Base-by-base conservation (phyloP, 2,888 invertebrate species). In the Pecten maximus region DNA sequence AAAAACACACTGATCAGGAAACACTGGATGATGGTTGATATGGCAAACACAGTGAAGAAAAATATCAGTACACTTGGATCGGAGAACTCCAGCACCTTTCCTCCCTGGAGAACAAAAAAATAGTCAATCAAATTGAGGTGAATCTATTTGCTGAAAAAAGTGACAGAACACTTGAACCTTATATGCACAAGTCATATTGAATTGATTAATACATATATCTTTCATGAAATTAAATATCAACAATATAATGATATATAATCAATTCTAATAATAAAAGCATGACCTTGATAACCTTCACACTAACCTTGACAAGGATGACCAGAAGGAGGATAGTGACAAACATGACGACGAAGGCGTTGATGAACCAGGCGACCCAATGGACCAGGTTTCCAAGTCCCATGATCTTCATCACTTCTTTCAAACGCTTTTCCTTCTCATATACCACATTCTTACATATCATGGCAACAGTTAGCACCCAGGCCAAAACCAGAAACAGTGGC, bases 21-120 rank as follows among this genome's bases (percentile, higher is more conserved):
- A 92, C 96, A 96, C 93, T 95, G 95, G 86, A 95, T 96, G 91
- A 97, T 97, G 50, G 97, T 97, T 12, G 97, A 96, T 10, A 97
- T 94, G 1, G 97, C 95, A 95, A 97, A 97, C 40, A 97, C 96
- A 35, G 98, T 94, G 88, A 98, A 97, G 94, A 98, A 97, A 0
- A 97, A 93, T 94, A 98, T 97, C 23, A 98, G 96, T 3, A 98
- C 97, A 87, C 92, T 94, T 44, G 98, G 97, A 94, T 98, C 97
- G 0, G 98, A 98, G 91, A 97, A 97, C 23, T 98, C 98, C 91
- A 98, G 96, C 35, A 99, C 97, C 50, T 97, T 97, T 0, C 98
- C 98, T 74, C 95, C 96, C 97, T 97, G 96, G 87, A 96, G 95
- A 87, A n/a, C 23, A 74, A 74, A 74, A 74, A 35, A 0, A 23